These are phyloP conservation scores for Salticus scenicus DNA, from an alignment of 2,888 invertebrate species.

Conservation along the genomic window DNA sequence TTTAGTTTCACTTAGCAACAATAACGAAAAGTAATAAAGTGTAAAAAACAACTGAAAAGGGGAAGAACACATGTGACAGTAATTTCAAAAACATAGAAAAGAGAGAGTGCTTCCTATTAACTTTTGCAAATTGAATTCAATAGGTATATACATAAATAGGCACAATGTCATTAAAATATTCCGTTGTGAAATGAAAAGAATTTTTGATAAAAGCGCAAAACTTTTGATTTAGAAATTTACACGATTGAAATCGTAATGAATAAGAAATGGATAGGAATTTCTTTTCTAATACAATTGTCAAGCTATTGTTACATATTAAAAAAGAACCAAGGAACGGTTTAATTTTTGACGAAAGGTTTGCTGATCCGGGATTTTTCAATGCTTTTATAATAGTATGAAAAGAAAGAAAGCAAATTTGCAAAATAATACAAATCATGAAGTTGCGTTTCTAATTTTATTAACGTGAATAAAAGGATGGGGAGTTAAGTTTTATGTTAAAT, in stretches of 20 bases:
- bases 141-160: too few species aligned
- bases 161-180: too few species aligned
- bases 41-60: too few species aligned
- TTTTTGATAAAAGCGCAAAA: not conserved
- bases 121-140: too few species aligned
- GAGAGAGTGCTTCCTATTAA: too few species aligned
- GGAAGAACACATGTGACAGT: too few species aligned
- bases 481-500: constrained; percentile 2
- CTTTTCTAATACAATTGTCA: too few species aligned
- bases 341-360: not conserved
- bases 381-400: not conserved
- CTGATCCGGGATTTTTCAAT: not conserved
- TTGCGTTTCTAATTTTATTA: not conserved
- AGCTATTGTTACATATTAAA: not conserved
- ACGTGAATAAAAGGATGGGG: not conserved
- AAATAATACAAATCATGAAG: not conserved
- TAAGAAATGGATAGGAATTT: too few species aligned
- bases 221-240: constrained; percentile 8
- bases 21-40: too few species aligned
- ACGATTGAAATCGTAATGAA: not conserved
- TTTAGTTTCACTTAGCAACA: too few species aligned
- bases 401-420: constrained; percentile 13
- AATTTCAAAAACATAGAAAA: too few species aligned
- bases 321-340: not conserved
- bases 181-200: not conserved